Evolutionary conservation across 2,888 invertebrate species (phyloP).

Genomic region (Sphinx pinastri): DNA sequence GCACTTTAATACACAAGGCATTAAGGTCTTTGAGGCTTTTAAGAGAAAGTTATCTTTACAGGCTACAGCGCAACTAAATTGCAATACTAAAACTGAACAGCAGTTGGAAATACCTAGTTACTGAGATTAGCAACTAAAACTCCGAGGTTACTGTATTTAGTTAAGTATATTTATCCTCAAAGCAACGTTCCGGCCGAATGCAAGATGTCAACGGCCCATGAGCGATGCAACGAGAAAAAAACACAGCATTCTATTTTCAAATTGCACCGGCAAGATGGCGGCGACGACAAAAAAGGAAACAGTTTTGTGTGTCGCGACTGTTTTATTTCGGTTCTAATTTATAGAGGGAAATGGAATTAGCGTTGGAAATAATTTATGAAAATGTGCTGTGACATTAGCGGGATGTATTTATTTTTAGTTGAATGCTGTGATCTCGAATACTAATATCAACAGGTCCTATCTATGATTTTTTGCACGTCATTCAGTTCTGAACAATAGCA

Average conservation of each 20-base stretch:
- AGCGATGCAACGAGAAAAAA: constrained; percentile 75
- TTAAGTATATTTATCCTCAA: constrained; percentile 58
- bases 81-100: no score
- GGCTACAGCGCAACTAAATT: no score
- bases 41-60: no score
- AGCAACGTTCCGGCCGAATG: constrained; percentile 74
- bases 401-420: no score
- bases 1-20: no score
- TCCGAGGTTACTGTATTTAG: constrained; percentile 40
- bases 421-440: no score
- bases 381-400: neutral
- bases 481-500: no score
- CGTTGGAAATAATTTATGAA: neutral
- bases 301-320: constrained; percentile 38
- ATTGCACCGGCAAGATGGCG: constrained; percentile 66
- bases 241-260: constrained; percentile 73
- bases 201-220: constrained; percentile 74
- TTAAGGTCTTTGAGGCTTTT: no score
- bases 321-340: constrained; percentile 29
- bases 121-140: neutral
- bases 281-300: constrained; percentile 59
- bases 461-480: no score
- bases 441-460: no score
- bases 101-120: neutral
- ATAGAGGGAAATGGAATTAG: constrained; percentile 1